These are phyloP conservation scores for Thymelicus acteon DNA, from an alignment of 2,888 invertebrate species.

Conservation along the genomic window DNA sequence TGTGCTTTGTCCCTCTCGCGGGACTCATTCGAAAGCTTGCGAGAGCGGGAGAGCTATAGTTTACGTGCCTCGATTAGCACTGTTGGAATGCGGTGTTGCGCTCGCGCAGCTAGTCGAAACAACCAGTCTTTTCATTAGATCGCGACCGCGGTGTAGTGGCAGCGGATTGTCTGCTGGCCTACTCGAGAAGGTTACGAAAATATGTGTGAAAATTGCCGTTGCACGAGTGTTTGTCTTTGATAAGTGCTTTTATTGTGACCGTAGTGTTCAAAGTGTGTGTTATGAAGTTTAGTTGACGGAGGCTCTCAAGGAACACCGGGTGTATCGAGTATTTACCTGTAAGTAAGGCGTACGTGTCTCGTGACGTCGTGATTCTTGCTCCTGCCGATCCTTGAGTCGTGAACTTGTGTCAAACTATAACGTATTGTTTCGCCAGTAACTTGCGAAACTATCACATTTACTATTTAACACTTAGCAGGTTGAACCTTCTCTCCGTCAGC, in stretches of 20 bases:
- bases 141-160: constrained; percentile 62
- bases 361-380: constrained; percentile 65
- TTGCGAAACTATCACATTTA: constrained; percentile 6
- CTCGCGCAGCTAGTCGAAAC: constrained; percentile 63
- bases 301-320: constrained; percentile 69
- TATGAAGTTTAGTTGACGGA: constrained; percentile 80
- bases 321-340: constrained; percentile 74
- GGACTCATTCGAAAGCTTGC: constrained; percentile 41
- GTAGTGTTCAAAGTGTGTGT: constrained; percentile 72
- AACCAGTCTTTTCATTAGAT: constrained; percentile 74
- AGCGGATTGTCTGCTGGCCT: constrained; percentile 55
- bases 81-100: constrained; percentile 80
- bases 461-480: not conserved
- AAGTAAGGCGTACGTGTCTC: constrained; percentile 75
- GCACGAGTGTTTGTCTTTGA: constrained; percentile 66
- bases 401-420: constrained; percentile 15
- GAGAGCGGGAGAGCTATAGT: constrained; percentile 63
- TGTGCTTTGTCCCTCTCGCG: constrained; percentile 49
- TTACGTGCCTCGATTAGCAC: constrained; percentile 64
- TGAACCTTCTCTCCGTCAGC: not conserved
- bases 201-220: constrained; percentile 76
- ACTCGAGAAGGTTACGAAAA: constrained; percentile 64
- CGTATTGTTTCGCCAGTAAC: constrained; percentile 2
- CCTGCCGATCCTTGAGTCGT: constrained; percentile 47
- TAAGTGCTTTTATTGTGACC: constrained; percentile 71